Conservation (phyloP, 2,797 vertebrate species). For the Pseudotriccus pelzelni region DNA sequence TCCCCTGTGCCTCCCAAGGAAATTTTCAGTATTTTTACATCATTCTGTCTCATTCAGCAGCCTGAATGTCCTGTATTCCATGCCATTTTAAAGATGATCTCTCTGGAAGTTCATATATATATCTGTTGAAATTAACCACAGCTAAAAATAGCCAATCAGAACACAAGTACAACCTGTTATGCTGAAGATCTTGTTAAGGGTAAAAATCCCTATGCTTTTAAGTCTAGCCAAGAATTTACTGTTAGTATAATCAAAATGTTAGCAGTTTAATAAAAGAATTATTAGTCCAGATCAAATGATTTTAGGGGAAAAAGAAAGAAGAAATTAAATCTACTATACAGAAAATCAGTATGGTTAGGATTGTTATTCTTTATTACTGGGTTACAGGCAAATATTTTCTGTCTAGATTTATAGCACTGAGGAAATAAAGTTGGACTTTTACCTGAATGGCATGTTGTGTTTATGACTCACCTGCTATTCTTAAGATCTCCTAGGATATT, state of each 20-base stretch:
- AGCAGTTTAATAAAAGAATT: not conserved
- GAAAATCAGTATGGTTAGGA: accelerated
- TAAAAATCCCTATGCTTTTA: accelerated
- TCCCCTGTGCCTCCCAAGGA: not conserved
- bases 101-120: not conserved
- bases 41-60: not conserved
- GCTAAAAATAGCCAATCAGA: not conserved
- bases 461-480: not conserved
- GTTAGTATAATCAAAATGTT: not conserved
- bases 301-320: not conserved
- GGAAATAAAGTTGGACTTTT: not conserved
- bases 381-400: not conserved
- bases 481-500: not conserved
- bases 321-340: not conserved
- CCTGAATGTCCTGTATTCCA: not conserved
- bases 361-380: not conserved
- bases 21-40: not conserved
- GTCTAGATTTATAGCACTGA: not conserved
- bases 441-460: not conserved
- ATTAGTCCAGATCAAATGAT: not conserved
- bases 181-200: not conserved
- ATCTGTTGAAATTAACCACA: not conserved
- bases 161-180: not conserved
- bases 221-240: not conserved
- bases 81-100: not conserved